Base-by-base conservation (phyloP, 2,113 vertebrate genomes). In the Todiramphus saurophagus region DNA sequence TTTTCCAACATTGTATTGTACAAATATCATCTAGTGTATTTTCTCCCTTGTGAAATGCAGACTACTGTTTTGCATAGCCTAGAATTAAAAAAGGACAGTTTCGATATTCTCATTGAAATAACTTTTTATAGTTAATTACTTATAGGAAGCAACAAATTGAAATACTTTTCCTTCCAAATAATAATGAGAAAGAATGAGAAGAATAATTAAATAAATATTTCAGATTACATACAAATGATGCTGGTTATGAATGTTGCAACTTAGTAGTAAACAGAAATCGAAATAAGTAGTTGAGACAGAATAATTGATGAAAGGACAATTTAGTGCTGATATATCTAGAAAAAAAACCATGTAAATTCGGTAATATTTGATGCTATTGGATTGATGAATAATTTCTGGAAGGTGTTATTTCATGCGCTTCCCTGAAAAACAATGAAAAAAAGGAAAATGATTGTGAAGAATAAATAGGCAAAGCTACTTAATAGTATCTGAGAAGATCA, bases 141-240 rank as follows among this genome's bases (percentile, higher is more conserved):
- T 72, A 50, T 43, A 55, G 5, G 5, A 90, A 70, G 6, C 4
- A 74, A 58, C 3, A 48, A 51, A 41, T 2, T 11, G 11, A 81
- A 41, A 21, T 48, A 43, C 3, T 79, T 58, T 48, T 23, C 9
- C 13, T 53, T 68, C 16, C 83, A 80, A 79, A 43, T 31, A 79
- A 46, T 24, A 5, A 30, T n/a, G 14, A 24, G n/a, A 13, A 46
- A 7, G 3, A 28, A 43, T 1, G 0, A 43, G 5, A 77, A 80
- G 3, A n/a, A 53, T 46, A 31, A 46, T 43, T 51, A 46, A 31
- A 41, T 67, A n/a, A 56, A 35, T 9, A 0, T 83, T 11, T 13
- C 55, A 67, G 8, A 20, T 62, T 62, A 33, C 9, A 13, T 51
- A 37, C 17, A 70, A 59, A 66, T 73, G 3, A 39, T 6, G 2